These are phyloP conservation scores for Percopsis transmontana DNA, from an alignment of 2,113 vertebrate genomes.

Conservation along the genomic window DNA sequence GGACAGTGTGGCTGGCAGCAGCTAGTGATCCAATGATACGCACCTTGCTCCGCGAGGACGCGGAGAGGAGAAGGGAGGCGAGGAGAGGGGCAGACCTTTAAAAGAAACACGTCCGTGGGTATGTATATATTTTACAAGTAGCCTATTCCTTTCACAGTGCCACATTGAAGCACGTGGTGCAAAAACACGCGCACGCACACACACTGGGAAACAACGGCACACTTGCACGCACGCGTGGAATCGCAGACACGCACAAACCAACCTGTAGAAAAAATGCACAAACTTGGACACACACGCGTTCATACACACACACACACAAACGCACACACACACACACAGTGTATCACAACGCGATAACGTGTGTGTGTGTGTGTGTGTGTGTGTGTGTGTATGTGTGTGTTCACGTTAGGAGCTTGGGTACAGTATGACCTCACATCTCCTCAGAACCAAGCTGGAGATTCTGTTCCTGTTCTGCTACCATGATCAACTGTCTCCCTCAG, in stretches of 20 bases:
- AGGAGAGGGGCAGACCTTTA: slow-evolving; percentile 12
- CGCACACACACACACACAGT: background rate
- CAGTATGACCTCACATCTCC: slow-evolving; percentile 63
- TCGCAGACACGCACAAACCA: background rate
- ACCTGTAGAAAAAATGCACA: background rate
- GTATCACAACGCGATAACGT: background rate
- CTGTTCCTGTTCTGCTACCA: slow-evolving; percentile 57
- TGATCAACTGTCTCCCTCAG: slow-evolving; percentile 47
- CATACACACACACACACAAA: slow-evolving; percentile 3
- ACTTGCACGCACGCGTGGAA: no score
- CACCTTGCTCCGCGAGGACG: slow-evolving; percentile 72
- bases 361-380: background rate
- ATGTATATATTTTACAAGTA: background rate
- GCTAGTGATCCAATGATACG: slow-evolving; percentile 89
- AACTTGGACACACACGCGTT: background rate
- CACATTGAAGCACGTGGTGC: background rate
- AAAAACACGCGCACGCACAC: background rate
- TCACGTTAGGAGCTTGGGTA: no score
- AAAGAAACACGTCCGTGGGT: slow-evolving; percentile 3
- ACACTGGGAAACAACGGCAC: slow-evolving; percentile 37
- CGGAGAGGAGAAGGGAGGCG: slow-evolving; percentile 17
- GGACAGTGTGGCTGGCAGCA: slow-evolving; percentile 86
- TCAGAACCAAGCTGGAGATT: slow-evolving; percentile 56
- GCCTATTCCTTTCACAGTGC: background rate
- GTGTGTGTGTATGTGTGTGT: slow-evolving; percentile 17